A percentile compares a stretch with the other conserved stretches of the same genome.
Conservation (phyloP, 2,113 vertebrate genomes). For the Hydrolagus affinis region DNA sequence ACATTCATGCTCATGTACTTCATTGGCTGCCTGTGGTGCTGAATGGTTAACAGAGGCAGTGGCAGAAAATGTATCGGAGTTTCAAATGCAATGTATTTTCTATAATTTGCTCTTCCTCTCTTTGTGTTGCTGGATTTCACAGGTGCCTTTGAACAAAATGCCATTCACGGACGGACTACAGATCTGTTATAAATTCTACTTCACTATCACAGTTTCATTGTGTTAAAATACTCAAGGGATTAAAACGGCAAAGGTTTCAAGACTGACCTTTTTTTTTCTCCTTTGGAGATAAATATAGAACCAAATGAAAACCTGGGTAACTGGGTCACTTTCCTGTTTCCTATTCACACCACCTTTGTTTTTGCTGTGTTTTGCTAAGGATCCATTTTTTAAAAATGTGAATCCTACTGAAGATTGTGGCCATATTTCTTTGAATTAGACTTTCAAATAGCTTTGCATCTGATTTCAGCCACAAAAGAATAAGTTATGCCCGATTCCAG, state of each 20-base stretch:
- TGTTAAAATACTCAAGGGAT: neutral
- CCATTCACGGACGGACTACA: neutral
- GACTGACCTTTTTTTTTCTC: neutral
- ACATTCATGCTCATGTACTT: neutral
- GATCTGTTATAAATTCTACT: neutral
- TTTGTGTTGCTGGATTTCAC: neutral
- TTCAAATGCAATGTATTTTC: neutral
- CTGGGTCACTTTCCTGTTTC: neutral
- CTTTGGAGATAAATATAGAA: neutral
- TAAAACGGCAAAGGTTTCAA: neutral
- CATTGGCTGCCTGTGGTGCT: constrained; percentile 36
- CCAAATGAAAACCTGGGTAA: constrained; percentile 1
- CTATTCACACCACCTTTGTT: neutral
- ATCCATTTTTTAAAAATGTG: neutral
- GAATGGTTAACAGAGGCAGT: constrained; percentile 41
- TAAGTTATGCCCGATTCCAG: neutral
- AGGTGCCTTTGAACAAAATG: neutral
- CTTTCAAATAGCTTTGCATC: constrained; percentile 2
- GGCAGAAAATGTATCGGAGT: constrained; percentile 41
- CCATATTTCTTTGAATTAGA: neutral
- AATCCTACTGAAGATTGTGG: neutral
- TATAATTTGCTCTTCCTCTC: neutral
- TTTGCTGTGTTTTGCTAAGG: neutral
- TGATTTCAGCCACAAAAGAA: neutral
- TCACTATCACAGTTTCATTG: neutral